Conservation (phyloP, 2,888 invertebrate genomes). For the Napeogenes inachia region DNA sequence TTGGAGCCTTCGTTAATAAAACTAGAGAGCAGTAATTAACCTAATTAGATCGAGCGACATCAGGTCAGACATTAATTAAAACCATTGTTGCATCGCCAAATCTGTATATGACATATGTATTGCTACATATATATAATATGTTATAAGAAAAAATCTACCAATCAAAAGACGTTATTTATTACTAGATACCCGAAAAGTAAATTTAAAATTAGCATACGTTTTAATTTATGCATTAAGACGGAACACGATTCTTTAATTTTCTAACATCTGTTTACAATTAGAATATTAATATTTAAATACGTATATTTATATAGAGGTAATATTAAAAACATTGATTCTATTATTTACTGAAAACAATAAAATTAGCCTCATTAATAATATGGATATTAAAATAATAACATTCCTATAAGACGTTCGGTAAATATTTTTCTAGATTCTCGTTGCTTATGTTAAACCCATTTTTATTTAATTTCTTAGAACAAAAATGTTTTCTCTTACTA, state of each 20-base stretch:
- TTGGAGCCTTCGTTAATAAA: conserved; percentile 65
- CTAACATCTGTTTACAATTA: too few relatives aligned
- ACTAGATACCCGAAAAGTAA: too few relatives aligned
- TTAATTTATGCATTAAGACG: too few relatives aligned
- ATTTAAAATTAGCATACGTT: too few relatives aligned
- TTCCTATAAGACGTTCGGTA: neutral
- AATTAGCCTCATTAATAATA: neutral
- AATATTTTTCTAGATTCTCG: neutral
- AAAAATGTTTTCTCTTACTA: neutral
- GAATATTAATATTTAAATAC: too few relatives aligned
- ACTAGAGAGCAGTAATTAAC: conserved; percentile 65
- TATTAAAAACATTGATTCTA: too few relatives aligned
- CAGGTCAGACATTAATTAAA: conserved; percentile 47
- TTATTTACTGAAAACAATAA: neutral
- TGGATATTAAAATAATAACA: neutral
- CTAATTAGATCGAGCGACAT: conserved; percentile 62
- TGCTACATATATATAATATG: conserved; percentile 8
- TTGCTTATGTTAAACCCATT: conserved; percentile 1
- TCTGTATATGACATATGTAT: conserved; percentile 34
- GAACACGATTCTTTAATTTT: too few relatives aligned
- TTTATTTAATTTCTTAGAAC: conserved; percentile 4
- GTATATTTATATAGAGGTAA: too few relatives aligned
- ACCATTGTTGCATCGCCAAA: conserved; percentile 41
- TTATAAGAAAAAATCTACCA: conserved; percentile 18
- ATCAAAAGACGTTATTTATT: too few relatives aligned